A percentile compares a stretch with the other conserved stretches of the same genome.
These are phyloP conservation scores for Alauda arvensis DNA, from an alignment of 2,797 vertebrate genomes.

Conservation along the genomic window DNA sequence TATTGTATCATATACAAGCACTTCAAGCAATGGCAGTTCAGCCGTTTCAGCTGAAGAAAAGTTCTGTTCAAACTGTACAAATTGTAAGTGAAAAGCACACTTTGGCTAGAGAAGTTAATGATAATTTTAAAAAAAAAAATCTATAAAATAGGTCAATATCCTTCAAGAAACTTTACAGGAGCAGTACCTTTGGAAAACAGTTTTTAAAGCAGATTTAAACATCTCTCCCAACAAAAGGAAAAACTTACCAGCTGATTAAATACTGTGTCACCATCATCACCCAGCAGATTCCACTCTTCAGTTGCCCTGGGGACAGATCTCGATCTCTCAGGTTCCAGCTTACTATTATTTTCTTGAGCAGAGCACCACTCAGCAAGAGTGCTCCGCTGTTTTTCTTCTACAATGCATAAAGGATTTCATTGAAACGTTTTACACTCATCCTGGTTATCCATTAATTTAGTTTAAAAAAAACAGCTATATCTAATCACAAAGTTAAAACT, in stretches of 20 bases:
- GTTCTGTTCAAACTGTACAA: neutral
- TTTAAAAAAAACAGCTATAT: neutral
- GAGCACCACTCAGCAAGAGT: constrained; percentile 85
- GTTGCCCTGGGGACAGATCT: constrained; percentile 48
- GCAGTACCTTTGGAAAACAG: neutral
- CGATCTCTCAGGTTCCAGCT: constrained; percentile 61
- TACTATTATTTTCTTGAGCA: constrained; percentile 63
- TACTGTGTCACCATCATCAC: constrained; percentile 69
- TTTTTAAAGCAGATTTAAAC: neutral
- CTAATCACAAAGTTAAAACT: neutral
- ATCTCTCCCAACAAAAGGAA: neutral
- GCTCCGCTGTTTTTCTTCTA: constrained; percentile 84
- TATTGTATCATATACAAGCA: neutral
- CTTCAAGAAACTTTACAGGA: neutral
- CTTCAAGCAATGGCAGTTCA: neutral
- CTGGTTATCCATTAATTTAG: neutral
- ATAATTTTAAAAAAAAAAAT: neutral
- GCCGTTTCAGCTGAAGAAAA: neutral
- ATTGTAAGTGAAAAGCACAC: neutral
- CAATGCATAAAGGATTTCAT: neutral
- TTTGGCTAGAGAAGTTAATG: neutral
- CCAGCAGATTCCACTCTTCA: constrained; percentile 70
- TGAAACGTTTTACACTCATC: neutral
- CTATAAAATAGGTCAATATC: neutral
- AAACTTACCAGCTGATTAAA: constrained; percentile 78